A percentile compares a stretch with the other conserved stretches of the same genome.
These are phyloP conservation scores for Danionella dracula DNA, from an alignment of 2,797 vertebrate species.

Conservation along the genomic window DNA sequence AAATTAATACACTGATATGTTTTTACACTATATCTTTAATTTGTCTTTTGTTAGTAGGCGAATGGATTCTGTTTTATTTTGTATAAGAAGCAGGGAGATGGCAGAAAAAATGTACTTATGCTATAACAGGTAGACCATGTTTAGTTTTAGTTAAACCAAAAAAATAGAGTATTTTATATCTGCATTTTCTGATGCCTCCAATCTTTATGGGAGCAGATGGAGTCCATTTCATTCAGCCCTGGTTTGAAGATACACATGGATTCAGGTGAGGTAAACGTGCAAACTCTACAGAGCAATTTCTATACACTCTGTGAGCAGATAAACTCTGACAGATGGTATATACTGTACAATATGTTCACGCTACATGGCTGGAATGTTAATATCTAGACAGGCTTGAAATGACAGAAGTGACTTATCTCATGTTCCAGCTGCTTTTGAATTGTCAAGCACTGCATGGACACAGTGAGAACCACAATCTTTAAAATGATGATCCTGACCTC, in stretches of 20 bases:
- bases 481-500: background rate
- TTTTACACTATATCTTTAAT: too few species aligned
- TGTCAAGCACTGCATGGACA: background rate
- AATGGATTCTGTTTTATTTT: too few species aligned
- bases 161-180: too few species aligned
- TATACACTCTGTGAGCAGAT: background rate
- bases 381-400: background rate
- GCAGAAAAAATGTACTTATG: too few species aligned
- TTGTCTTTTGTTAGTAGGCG: too few species aligned
- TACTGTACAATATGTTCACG: background rate
- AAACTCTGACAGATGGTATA: constrained; percentile 1
- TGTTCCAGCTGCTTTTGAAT: background rate
- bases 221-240: background rate
- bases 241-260: background rate
- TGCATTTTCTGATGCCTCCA: too few species aligned
- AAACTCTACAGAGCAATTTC: background rate
- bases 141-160: too few species aligned
- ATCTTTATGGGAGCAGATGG: too few species aligned
- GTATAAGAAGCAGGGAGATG: too few species aligned
- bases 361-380: background rate
- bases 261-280: background rate
- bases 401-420: constrained; percentile 8
- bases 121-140: too few species aligned
- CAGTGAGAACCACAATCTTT: background rate
- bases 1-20: too few species aligned